Evolutionary conservation across 2,888 invertebrate species (phyloP), one percentile per base, ranked within the genome.

Genomic region (Oeneis ivallda): DNA sequence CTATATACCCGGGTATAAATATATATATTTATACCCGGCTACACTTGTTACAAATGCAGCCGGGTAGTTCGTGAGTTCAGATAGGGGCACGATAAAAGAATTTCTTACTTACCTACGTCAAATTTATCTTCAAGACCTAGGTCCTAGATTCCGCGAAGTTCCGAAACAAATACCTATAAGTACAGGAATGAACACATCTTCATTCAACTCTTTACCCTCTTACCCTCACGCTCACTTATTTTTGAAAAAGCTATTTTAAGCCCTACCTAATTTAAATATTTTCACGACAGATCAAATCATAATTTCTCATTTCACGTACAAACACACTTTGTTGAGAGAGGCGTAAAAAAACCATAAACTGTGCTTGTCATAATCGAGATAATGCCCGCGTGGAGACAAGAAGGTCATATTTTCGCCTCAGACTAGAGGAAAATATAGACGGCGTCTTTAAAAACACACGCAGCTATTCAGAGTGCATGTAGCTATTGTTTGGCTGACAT

Each of bases 291-390:
- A 32, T 58, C 32, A 58, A 58, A 45, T 67, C 47, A 54, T 62
- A 47, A 67, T 67, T 59, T 62, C 47, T 67, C 65, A 49, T 58
- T 62, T n/a, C 53, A 45, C 52, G 65, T 63, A 61, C 72, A 72
- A 71, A 72, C 73, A 57, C 76, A 73, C 68, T 73, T 67, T 61
- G 69, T 70, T 71, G 58, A 64, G 72, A 72, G 70, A 70, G 8
- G 17, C 60, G 41, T 39, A 70, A 74, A 52, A 53, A 72, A 15
- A n/a, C n/a, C 60, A 60, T 61, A 70, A 75, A 67, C 65, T 59
- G 53, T 62, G 60, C 68, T 63, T 72, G 71, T 78, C 75, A 75
- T 76, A 77, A 76, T 73, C 74, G 65, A 69, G 74, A 68, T 68
- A 26, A 67, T 65, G 53, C 62, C 34, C 50, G 43, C 39, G 62